A percentile compares a stretch with the other conserved stretches of the same genome.
Conservation (phyloP, 2,113 vertebrate species). For the Tenebrosternarchus preto region DNA sequence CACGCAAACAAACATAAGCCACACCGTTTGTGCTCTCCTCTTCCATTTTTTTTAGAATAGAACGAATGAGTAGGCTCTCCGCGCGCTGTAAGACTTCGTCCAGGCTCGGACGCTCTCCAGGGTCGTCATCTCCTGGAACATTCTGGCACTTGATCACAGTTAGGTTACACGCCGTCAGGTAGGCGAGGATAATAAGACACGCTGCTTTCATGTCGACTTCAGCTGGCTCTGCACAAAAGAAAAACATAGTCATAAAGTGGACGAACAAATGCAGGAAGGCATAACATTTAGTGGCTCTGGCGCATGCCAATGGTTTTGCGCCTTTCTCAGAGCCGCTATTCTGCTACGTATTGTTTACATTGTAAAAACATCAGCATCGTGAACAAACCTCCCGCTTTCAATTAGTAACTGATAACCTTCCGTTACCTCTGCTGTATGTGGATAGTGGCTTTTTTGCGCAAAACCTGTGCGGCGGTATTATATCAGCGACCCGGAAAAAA, state of each 20-base stretch:
- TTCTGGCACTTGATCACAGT: conserved; percentile 65
- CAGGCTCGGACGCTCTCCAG: conserved; percentile 61
- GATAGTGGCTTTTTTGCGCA: not conserved
- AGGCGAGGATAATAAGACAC: conserved; percentile 74
- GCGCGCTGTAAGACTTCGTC: conserved; percentile 77
- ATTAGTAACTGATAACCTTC: too few relatives aligned
- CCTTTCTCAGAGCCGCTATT: too few relatives aligned
- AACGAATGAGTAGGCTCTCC: conserved; percentile 75
- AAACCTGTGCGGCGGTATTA: not conserved
- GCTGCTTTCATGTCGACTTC: conserved; percentile 73
- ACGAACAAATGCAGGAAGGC: not conserved
- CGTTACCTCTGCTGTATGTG: not conserved
- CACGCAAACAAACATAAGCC: not conserved
- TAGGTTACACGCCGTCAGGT: conserved; percentile 69
- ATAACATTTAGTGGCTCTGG: not conserved
- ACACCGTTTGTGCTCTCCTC: conserved; percentile 76
- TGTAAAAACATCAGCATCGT: too few relatives aligned
- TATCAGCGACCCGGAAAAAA: not conserved
- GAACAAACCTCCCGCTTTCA: too few relatives aligned
- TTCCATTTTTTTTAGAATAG: conserved; percentile 75
- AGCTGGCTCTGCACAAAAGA: conserved; percentile 56
- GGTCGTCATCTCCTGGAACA: conserved; percentile 64
- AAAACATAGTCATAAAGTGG: conserved; percentile 1
- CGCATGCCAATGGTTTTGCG: too few relatives aligned
- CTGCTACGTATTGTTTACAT: too few relatives aligned